Evolutionary conservation across 1,140 invertebrate genomes (phyloP).

Genomic region (Gonioctena quinquepunctata): DNA sequence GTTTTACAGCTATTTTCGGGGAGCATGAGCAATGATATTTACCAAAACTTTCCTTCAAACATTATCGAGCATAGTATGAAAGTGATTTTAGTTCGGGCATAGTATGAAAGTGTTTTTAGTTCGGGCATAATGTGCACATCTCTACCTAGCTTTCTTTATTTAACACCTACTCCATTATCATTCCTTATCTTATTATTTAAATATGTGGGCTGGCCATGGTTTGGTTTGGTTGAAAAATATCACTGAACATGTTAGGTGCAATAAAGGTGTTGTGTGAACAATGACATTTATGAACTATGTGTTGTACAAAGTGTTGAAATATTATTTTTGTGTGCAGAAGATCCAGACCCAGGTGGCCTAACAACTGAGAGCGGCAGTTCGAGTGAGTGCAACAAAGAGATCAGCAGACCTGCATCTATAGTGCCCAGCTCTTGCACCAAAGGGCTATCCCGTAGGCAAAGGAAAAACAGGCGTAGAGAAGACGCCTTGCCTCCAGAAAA

Average conservation of each 20-base stretch:
- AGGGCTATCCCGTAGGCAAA: slow-evolving; percentile 39
- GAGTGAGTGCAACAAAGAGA: slow-evolving; percentile 50
- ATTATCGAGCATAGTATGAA: too few species aligned
- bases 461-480: slow-evolving; percentile 41
- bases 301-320: slow-evolving; percentile 17
- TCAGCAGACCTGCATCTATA: slow-evolving; percentile 27
- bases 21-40: too few species aligned
- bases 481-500: slow-evolving; percentile 44
- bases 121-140: too few species aligned
- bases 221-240: too few species aligned
- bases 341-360: slow-evolving; percentile 50
- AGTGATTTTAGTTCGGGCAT: too few species aligned
- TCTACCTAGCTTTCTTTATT: too few species aligned
- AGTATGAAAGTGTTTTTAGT: too few species aligned
- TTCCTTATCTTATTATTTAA: too few species aligned
- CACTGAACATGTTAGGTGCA: background rate
- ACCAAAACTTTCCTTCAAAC: too few species aligned
- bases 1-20: too few species aligned
- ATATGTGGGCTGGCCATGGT: too few species aligned
- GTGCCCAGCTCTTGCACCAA: slow-evolving; percentile 33
- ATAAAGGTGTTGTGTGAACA: background rate
- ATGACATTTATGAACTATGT: background rate
- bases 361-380: slow-evolving; percentile 30
- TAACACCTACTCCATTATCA: too few species aligned
- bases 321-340: slow-evolving; percentile 51